Conservation (phyloP, 2,888 invertebrate genomes). For the Agrilus biguttatus region DNA sequence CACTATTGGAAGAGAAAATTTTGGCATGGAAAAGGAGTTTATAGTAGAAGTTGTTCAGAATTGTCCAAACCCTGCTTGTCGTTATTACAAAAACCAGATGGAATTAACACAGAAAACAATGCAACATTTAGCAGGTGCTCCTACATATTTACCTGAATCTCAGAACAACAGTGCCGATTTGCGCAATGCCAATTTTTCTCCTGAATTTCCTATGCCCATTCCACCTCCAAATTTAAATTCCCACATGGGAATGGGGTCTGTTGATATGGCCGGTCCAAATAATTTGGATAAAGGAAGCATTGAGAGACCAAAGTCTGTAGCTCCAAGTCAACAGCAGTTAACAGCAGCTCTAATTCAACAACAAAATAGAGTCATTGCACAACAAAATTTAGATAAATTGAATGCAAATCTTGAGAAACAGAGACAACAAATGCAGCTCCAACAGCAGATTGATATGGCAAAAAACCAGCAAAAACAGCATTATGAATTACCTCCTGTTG, state of each 20-base stretch:
- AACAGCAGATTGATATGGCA: conserved; percentile 23
- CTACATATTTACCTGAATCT: conserved; percentile 28
- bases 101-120: conserved; percentile 57
- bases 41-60: conserved; percentile 80
- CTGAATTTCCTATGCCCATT: conserved; percentile 20
- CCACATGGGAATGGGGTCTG: conserved; percentile 23
- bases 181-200: conserved; percentile 23
- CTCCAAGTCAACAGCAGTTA: conserved; percentile 38
- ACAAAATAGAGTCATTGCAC: conserved; percentile 43
- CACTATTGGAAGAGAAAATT: conserved; percentile 67
- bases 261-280: conserved; percentile 27
- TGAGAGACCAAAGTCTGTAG: conserved; percentile 28
- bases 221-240: conserved; percentile 23
- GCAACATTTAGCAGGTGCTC: conserved; percentile 48
- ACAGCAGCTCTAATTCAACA: conserved; percentile 48
- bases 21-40: conserved; percentile 83
- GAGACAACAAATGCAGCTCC: conserved; percentile 35
- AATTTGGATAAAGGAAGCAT: conserved; percentile 21
- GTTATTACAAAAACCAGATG: conserved; percentile 74
- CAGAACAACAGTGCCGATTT: conserved; percentile 23
- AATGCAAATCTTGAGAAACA: conserved; percentile 40
- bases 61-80: conserved; percentile 75
- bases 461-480: conserved; percentile 25
- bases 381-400: conserved; percentile 48
- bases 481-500: conserved; percentile 31